Evolutionary conservation across 2,888 invertebrate species (phyloP).

Genomic region (Eupithecia abbreviata): DNA sequence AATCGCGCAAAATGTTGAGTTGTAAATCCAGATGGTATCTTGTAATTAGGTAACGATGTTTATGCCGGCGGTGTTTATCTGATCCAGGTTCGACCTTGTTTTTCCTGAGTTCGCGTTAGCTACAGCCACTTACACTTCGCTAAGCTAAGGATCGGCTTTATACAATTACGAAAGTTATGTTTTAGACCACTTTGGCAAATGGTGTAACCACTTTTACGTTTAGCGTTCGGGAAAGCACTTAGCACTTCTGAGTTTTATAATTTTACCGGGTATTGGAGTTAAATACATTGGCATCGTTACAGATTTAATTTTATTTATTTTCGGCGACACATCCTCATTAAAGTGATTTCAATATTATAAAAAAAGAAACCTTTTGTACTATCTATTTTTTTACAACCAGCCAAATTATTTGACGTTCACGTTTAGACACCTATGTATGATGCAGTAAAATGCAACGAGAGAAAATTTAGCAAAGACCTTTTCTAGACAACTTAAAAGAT

Average conservation of each 20-base stretch:
- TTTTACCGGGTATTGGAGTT: slow-evolving; percentile 1
- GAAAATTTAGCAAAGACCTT: slow-evolving; percentile 8
- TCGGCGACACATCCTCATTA: not conserved
- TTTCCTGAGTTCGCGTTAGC: slow-evolving; percentile 7
- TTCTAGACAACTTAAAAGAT: slow-evolving; percentile 44
- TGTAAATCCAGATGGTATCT: slow-evolving; percentile 1
- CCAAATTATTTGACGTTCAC: not conserved
- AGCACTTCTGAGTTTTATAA: slow-evolving; percentile 1
- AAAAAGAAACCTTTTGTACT: not conserved
- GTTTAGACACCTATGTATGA: not conserved
- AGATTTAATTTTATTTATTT: not conserved
- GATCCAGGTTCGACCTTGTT: slow-evolving; percentile 16
- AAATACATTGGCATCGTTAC: not conserved
- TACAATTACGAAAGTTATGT: slow-evolving; percentile 19
- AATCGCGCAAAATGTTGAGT: slow-evolving; percentile 2
- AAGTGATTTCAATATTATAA: not conserved
- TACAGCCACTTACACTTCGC: slow-evolving; percentile 9
- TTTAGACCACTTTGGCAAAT: slow-evolving; percentile 19
- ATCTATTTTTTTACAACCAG: not conserved
- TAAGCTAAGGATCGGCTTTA: slow-evolving; percentile 12
- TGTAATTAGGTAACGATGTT: slow-evolving; percentile 9
- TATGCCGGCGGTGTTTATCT: slow-evolving; percentile 8
- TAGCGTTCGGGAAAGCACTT: slow-evolving; percentile 14
- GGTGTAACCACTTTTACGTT: slow-evolving; percentile 28
- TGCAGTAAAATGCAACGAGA: slow-evolving; percentile 10